A percentile compares a stretch with the other conserved stretches of the same genome.
Conservation (phyloP, 2,888 invertebrate genomes). For the Coleophora deauratella region DNA sequence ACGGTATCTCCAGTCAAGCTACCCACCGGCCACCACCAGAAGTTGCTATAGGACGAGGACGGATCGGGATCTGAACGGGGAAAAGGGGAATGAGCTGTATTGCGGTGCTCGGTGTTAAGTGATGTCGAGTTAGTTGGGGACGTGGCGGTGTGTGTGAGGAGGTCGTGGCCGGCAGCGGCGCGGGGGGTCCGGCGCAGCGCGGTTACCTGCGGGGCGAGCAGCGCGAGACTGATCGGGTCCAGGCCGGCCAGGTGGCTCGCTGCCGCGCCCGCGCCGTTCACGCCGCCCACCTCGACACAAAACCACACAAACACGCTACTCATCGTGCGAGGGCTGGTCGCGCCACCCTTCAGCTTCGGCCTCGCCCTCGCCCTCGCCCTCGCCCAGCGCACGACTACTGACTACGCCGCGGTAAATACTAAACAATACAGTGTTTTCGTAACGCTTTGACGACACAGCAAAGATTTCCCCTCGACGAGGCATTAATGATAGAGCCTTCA, state of each 20-base stretch:
- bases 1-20: conserved; percentile 50
- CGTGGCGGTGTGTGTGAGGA: conserved; percentile 17
- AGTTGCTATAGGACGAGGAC: conserved; percentile 30
- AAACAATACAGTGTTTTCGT: too few species aligned
- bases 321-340: conserved; percentile 51
- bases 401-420: conserved; percentile 19
- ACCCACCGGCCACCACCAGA: conserved; percentile 63
- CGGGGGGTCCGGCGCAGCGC: conserved; percentile 26
- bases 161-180: conserved; percentile 39
- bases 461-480: too few species aligned
- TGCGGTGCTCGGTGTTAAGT: conserved; percentile 6
- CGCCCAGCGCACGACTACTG: conserved; percentile 32
- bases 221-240: conserved; percentile 72
- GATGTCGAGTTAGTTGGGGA: conserved; percentile 9
- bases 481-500: too few species aligned
- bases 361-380: conserved; percentile 32
- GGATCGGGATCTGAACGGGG: conserved; percentile 18
- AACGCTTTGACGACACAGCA: too few species aligned
- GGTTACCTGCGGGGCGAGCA: conserved; percentile 72
- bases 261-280: conserved; percentile 71
- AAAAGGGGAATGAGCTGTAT: conserved; percentile 14
- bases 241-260: conserved; percentile 73
- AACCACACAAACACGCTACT: conserved; percentile 73
- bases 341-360: conserved; percentile 23
- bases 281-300: conserved; percentile 76